Evolutionary conservation across 2,888 invertebrate species (phyloP).

Genomic region (Aproaerema taeniolella): DNA sequence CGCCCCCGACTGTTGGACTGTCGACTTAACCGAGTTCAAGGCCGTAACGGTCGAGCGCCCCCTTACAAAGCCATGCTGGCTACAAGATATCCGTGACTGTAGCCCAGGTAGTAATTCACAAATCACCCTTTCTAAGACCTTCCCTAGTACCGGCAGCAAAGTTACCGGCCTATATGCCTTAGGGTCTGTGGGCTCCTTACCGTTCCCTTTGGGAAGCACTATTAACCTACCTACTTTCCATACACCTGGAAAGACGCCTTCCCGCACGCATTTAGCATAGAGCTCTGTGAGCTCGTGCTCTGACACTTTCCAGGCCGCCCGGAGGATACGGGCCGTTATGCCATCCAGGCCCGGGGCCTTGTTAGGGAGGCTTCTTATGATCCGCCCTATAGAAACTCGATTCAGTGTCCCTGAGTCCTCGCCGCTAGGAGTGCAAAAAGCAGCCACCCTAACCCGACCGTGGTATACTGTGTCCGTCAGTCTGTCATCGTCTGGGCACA

Average conservation of each 20-base stretch:
- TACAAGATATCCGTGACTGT: constrained; percentile 2
- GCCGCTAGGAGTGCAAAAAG: constrained; percentile 21
- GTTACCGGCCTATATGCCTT: constrained; percentile 9
- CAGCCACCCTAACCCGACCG: constrained; percentile 17
- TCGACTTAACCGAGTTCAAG: not conserved
- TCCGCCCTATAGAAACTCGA: constrained; percentile 5
- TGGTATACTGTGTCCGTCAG: constrained; percentile 21
- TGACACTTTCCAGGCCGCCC: not conserved
- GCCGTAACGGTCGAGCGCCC: constrained; percentile 22
- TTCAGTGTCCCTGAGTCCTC: constrained; percentile 16
- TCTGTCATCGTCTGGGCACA: constrained; percentile 32
- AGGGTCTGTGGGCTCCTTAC: not conserved
- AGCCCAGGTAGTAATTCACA: constrained; percentile 4
- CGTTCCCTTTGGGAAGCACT: constrained; percentile 14
- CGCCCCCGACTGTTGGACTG: not conserved
- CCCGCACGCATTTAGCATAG: constrained; percentile 8
- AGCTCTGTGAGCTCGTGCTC: not conserved
- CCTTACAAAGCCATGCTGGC: constrained; percentile 25
- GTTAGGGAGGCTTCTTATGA: constrained; percentile 15
- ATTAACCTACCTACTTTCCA: constrained; percentile 16
- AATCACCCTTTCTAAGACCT: constrained; percentile 12
- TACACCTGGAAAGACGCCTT: constrained; percentile 9
- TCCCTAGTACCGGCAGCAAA: constrained; percentile 19
- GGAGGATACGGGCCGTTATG: not conserved
- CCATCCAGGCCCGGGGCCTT: constrained; percentile 4